phyloP scores from a whole-genome alignment of 2,113 vertebrate genomes.

The Hippocampus comes region DNA sequence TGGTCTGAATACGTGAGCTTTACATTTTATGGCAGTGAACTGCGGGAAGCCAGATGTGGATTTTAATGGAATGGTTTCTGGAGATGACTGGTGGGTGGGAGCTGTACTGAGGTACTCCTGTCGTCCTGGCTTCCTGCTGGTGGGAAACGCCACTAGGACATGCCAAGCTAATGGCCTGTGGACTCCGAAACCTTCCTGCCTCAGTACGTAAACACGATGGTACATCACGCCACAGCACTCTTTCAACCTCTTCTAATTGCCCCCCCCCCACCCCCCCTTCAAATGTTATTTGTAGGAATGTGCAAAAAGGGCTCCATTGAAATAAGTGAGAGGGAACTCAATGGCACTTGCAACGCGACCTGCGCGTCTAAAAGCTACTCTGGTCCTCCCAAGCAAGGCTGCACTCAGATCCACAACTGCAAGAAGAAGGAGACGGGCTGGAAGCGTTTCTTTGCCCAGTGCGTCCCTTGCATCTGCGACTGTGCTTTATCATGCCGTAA shows the following conservation, averaged over 20 bases:
- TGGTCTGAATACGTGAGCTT: neutral
- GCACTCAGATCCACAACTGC: constrained; percentile 74
- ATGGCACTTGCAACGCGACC: constrained; percentile 71
- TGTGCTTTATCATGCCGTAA: constrained; percentile 75
- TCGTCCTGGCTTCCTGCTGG: constrained; percentile 75
- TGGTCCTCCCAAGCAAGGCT: constrained; percentile 66
- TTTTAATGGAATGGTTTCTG: constrained; percentile 65
- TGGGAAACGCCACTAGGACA: constrained; percentile 70
- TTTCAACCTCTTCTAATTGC: neutral
- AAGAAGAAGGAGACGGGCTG: constrained; percentile 72
- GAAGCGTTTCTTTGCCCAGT: constrained; percentile 77
- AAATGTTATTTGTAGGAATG: constrained; percentile 62
- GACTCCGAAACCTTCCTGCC: constrained; percentile 75
- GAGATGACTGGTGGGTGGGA: constrained; percentile 83
- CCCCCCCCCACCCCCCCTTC: neutral
- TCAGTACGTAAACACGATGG: constrained; percentile 69
- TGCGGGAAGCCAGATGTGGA: constrained; percentile 79
- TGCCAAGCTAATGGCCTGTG: constrained; percentile 76
- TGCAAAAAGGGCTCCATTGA: constrained; percentile 73
- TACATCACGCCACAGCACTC: neutral
- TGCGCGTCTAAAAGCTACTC: constrained; percentile 66
- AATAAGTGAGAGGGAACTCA: constrained; percentile 73
- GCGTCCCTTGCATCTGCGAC: constrained; percentile 76
- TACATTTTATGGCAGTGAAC: constrained; percentile 67
- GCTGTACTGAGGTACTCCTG: constrained; percentile 79